A percentile compares a stretch with the other conserved stretches of the same genome.
These are phyloP conservation scores for Nephrotoma guestfalica DNA, from an alignment of 2,888 invertebrate genomes.

Conservation along the genomic window DNA sequence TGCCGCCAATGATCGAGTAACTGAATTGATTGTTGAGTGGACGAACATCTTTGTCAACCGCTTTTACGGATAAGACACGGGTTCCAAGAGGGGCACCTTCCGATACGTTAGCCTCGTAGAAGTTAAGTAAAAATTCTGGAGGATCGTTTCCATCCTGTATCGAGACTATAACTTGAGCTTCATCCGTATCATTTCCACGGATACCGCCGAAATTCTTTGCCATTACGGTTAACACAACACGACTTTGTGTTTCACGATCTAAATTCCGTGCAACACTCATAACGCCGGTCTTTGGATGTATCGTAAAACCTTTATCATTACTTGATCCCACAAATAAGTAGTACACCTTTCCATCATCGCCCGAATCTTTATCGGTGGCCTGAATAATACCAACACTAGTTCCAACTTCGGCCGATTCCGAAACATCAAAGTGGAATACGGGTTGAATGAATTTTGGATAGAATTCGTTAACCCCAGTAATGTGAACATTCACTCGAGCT, in stretches of 20 bases:
- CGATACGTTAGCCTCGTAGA: conserved; percentile 64
- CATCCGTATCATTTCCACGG: conserved; percentile 87
- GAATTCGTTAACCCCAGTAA: conserved; percentile 78
- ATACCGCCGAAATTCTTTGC: conserved; percentile 93
- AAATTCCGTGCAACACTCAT: conserved; percentile 68
- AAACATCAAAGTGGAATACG: conserved; percentile 83
- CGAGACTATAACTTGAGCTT: conserved; percentile 83
- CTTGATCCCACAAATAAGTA: conserved; percentile 89
- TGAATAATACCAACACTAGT: conserved; percentile 73
- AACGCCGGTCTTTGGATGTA: conserved; percentile 69
- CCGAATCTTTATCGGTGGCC: conserved; percentile 79
- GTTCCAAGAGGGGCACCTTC: conserved; percentile 67
- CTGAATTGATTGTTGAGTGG: conserved; percentile 85
- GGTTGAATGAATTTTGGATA: conserved; percentile 79
- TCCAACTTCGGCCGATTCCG: conserved; percentile 78
- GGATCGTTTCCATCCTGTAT: conserved; percentile 95
- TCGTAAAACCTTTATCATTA: conserved; percentile 78
- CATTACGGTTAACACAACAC: conserved; percentile 79
- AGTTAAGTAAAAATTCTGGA: conserved; percentile 69
- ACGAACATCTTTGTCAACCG: conserved; percentile 80
- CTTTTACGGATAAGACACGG: conserved; percentile 61
- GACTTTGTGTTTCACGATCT: conserved; percentile 76
- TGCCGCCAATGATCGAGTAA: conserved; percentile 77
- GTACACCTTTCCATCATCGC: conserved; percentile 75
- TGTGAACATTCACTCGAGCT: conserved; percentile 55